phyloP scores from a whole-genome alignment of 2,797 vertebrate genomes.

The Harpagifer antarcticus region DNA sequence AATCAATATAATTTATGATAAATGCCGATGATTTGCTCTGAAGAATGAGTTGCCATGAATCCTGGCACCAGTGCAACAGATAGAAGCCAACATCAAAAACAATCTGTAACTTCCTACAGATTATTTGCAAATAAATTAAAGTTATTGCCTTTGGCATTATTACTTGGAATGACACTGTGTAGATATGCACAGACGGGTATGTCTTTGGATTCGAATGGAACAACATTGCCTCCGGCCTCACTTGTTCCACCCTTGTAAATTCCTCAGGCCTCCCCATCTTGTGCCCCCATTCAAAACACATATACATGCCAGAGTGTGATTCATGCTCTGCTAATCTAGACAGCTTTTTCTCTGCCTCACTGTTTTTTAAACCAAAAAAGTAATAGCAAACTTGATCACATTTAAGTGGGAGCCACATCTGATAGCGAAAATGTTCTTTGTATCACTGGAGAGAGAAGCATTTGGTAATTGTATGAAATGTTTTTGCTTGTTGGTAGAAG shows the following conservation, averaged over 20 bases:
- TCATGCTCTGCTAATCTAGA: conserved; percentile 38
- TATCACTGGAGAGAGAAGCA: background rate
- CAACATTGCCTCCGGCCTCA: conserved; percentile 70
- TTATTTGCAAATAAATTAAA: conserved; percentile 29
- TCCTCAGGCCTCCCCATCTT: conserved; percentile 69
- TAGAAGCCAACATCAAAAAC: conserved; percentile 12
- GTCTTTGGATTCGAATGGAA: conserved; percentile 63
- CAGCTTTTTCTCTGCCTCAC: conserved; percentile 41
- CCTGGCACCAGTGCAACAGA: background rate
- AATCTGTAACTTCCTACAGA: conserved; percentile 22
- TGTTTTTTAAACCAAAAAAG: conserved; percentile 34
- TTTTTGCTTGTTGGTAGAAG: background rate
- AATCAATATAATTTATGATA: background rate
- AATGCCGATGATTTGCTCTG: background rate
- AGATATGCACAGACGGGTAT: conserved; percentile 78
- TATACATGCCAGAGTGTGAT: conserved; percentile 53
- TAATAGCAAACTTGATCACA: background rate
- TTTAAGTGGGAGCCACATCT: background rate
- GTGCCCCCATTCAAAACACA: conserved; percentile 46
- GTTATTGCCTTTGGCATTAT: conserved; percentile 22
- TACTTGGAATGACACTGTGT: conserved; percentile 44
- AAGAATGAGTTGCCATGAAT: conserved; percentile 3
- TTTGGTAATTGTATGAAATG: background rate
- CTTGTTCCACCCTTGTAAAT: conserved; percentile 78
- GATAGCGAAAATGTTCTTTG: background rate